A percentile compares a stretch with the other conserved stretches of the same genome.
phyloP scores from a whole-genome alignment of 2,797 vertebrate species.

The Discoglossus pictus region DNA sequence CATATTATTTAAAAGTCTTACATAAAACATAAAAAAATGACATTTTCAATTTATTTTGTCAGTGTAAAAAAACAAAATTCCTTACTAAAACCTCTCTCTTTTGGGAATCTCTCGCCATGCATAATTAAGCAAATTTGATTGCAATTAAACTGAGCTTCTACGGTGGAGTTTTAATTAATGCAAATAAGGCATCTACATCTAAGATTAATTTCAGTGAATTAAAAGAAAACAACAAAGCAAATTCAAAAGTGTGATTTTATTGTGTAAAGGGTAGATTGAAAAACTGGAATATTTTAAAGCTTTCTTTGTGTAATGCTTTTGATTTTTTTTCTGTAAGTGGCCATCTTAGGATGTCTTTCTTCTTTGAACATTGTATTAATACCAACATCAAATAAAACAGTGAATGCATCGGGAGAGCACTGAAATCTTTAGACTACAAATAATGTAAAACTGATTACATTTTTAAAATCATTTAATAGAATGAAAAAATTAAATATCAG shows the following conservation, averaged over 20 bases:
- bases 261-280: constrained; percentile 84
- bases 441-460: constrained; percentile 16
- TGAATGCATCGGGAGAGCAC: constrained; percentile 55
- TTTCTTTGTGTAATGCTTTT: constrained; percentile 69
- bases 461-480: too few species aligned
- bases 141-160: constrained; percentile 99
- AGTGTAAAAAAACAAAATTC: constrained; percentile 95
- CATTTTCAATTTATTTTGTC: constrained; percentile 99
- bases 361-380: constrained; percentile 66
- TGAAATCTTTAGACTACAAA: constrained; percentile 30
- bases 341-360: constrained; percentile 58
- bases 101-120: constrained; percentile 99
- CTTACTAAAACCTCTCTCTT: constrained; percentile 98
- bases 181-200: constrained; percentile 99
- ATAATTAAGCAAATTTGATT: constrained; percentile 99
- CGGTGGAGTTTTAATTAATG: constrained; percentile 99
- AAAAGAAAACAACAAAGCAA: constrained; percentile 99
- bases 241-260: constrained; percentile 93
- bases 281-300: constrained; percentile 70
- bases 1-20: constrained; percentile 93
- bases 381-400: constrained; percentile 59
- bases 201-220: constrained; percentile 99
- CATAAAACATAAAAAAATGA: constrained; percentile 97
- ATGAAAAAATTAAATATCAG: constrained; percentile 55
- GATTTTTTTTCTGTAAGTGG: constrained; percentile 64